Evolutionary conservation across 92 coral and sea anemone genomes (phyloP), one percentile per base, ranked within the genome.

Genomic region (Palythoa caribaeorum): DNA sequence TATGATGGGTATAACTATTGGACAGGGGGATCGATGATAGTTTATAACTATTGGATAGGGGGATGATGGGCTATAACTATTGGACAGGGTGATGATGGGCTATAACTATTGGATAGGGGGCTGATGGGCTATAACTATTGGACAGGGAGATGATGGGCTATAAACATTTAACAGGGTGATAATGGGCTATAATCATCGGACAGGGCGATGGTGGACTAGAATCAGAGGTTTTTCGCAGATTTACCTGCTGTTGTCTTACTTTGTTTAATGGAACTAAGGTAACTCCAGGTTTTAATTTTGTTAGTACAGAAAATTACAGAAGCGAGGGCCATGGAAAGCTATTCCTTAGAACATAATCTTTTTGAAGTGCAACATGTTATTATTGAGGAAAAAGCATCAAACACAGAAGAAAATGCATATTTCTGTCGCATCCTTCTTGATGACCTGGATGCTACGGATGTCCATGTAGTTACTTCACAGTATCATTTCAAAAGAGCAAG

Each of bases 391-490:
- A 73, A 88, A 53, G 96, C 98, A 28, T 54, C 77, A 54, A 91
- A 85, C 81, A 95, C 98, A 14, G 98, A 88, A 83, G 94, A 92
- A 50, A 95, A 95, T 88, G 96, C 94, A 28, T 95, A 95, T 85
- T 92, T 91, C 87, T 85, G 93, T 81, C 94, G 98, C 77, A 93
- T 94, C 69, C 89, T 94, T 13, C 69, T 93, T 15, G 98, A 94
- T 71, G 50, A 79, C 14, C 80, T 83, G 38, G 92, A 84, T 3
- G 84, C 87, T 20, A 38, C 53, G 8, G 83, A 89, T 71, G 91
- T 93, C 13, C 94, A 93, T 80, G 94, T 94, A 40, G 91, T 93
- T 60, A 94, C 98, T 73, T 86, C 95, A 38, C 48, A 93, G 74
- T 91, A 88, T 57, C 98, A 94, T 79, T 77, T 94, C 85, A 83